Conservation (phyloP, 2,113 vertebrate species). For the Sylvietta virens region DNA sequence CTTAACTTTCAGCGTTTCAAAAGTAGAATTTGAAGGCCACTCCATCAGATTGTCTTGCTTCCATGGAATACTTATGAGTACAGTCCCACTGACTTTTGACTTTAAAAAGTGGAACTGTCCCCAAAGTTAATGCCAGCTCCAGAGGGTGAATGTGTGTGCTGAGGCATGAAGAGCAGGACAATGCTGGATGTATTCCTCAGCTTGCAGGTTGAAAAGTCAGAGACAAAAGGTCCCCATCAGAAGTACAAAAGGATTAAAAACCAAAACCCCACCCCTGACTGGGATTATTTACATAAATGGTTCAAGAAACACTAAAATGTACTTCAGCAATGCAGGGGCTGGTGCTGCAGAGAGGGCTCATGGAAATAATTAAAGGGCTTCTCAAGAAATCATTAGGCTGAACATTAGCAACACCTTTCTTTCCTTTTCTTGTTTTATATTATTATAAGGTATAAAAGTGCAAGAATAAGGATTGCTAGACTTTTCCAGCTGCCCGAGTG, state of each 20-base stretch:
- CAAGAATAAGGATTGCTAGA: neutral
- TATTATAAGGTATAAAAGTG: neutral
- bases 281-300: neutral
- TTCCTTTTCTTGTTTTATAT: neutral
- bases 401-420: neutral
- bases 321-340: neutral
- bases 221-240: neutral
- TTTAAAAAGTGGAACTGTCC: conserved; percentile 47
- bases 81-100: neutral
- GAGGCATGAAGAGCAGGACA: neutral
- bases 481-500: neutral
- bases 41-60: conserved; percentile 72
- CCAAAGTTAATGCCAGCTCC: conserved; percentile 31
- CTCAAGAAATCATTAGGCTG: neutral
- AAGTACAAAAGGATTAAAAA: neutral
- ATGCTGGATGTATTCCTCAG: neutral
- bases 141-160: neutral
- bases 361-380: neutral
- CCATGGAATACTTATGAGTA: conserved; percentile 40
- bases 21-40: conserved; percentile 67
- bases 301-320: neutral
- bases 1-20: conserved; percentile 84
- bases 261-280: neutral
- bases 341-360: neutral
- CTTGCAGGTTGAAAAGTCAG: neutral